Conservation (phyloP, 92 coral and sea anemone genomes). For the Montipora capitata region DNA sequence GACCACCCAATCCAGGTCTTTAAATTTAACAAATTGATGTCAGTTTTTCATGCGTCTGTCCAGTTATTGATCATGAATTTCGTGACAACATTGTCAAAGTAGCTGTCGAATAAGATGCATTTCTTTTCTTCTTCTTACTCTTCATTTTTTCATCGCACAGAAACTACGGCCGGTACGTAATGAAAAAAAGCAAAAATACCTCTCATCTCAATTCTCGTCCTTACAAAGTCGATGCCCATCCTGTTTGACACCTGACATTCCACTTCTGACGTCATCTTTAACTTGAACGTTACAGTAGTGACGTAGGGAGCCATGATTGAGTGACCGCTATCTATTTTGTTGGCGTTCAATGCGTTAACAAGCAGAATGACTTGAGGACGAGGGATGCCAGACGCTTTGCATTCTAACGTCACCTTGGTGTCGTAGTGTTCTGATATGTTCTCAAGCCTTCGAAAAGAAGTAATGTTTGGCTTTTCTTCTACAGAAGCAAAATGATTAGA, state of each 20-base stretch:
- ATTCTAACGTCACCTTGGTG: constrained; percentile 7
- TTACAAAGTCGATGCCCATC: constrained; percentile 50
- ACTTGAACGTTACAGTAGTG: constrained; percentile 54
- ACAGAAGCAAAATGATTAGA: background rate
- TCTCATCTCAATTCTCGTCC: constrained; percentile 42
- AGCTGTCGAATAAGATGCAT: too few species aligned
- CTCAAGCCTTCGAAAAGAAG: constrained; percentile 11
- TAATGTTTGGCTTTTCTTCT: constrained; percentile 37
- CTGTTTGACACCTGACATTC: constrained; percentile 64
- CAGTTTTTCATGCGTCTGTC: too few species aligned
- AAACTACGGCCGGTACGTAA: too few species aligned
- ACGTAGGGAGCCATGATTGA: constrained; percentile 55
- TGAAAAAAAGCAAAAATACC: constrained; percentile 23
- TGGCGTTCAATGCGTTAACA: constrained; percentile 34
- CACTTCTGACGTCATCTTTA: constrained; percentile 61
- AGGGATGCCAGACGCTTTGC: constrained; percentile 75
- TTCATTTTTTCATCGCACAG: too few species aligned
- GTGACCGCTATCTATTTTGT: background rate
- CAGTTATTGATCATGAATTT: too few species aligned
- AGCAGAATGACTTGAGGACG: constrained; percentile 63
- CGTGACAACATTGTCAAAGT: too few species aligned
- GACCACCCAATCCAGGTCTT: too few species aligned
- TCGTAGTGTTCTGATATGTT: constrained; percentile 14
- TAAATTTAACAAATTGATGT: too few species aligned
- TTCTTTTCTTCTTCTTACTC: too few species aligned